Evolutionary conservation across 2,888 invertebrate species (phyloP).

Genomic region (Schizaphis graminum): DNA sequence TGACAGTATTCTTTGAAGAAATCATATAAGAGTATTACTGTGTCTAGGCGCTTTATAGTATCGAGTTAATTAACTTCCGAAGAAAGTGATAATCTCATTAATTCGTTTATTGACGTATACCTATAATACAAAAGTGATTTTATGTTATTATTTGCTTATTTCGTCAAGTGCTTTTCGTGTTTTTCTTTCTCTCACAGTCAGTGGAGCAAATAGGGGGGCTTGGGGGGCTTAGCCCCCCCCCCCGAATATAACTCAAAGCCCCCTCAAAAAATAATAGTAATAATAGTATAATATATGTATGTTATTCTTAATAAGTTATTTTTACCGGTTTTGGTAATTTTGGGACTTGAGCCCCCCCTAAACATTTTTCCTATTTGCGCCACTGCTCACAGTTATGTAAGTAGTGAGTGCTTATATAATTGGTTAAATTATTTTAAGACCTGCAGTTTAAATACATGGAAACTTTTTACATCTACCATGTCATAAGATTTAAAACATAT

Average conservation of each 20-base stretch:
- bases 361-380: too few species aligned
- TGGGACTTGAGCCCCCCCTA: too few species aligned
- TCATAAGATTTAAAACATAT: background rate
- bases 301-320: too few species aligned
- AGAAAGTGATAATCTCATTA: background rate
- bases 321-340: too few species aligned
- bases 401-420: background rate
- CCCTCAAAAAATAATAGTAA: too few species aligned
- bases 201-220: too few species aligned
- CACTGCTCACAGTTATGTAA: background rate
- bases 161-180: background rate
- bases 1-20: background rate
- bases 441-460: background rate
- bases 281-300: too few species aligned
- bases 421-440: background rate
- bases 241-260: too few species aligned
- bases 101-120: background rate
- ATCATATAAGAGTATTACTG: background rate
- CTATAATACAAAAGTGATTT: background rate
- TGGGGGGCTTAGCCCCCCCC: too few species aligned
- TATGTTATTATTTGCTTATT: background rate
- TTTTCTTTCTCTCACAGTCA: background rate
- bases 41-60: background rate
- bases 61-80: background rate
- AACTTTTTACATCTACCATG: background rate